Base-by-base conservation (phyloP, 2,797 vertebrate genomes). In the Coccyzus lansbergi region DNA sequence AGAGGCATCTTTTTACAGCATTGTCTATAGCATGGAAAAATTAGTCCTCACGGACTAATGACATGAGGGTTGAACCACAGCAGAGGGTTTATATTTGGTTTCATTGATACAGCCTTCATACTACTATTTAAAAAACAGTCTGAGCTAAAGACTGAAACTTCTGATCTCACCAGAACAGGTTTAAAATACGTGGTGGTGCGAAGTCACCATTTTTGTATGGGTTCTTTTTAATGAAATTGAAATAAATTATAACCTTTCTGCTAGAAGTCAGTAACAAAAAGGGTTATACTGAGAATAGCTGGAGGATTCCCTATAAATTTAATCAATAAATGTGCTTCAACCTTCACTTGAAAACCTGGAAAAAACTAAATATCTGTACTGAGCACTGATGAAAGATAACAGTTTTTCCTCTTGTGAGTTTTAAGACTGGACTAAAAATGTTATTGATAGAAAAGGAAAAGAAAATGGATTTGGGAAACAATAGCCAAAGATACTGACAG, bases 381-480 rank as follows among this genome's bases (percentile, higher is more conserved):
- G n/a, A 28, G 19, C 16, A 48, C 18, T 82, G 34, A 72, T 33
- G 81, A 86, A 90, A 90, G 24, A 19, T 90, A 65, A 65, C 64
- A 38, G 29, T 71, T 92, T 76, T 65, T 67, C 36, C 24, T 82
- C 28, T 69, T 84, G 42, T 82, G 51, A 79, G 46, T 38, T 79
- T 38, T 75, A n/a, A 59, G 24, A 82, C n/a, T 71, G 40, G 51
- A 84, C 63, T 42, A 88, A 84, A 91, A 70, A 21, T 16, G 8
- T 74, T 82, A 52, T 36, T 88, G 67, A 93, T 69, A n/a, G 34
- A 79, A 94, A 90, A 86, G 20, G 38, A 51, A 91, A 88, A 93
- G 29, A 84, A 94, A 92, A 93, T 86, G 21, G n/a, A 83, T 88
- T 72, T 90, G n/a, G 51, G 21, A 94, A 95, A 88, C 62, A 78